Evolutionary conservation across 2,888 invertebrate species (phyloP).

Genomic region (Scrobipalpa costella): DNA sequence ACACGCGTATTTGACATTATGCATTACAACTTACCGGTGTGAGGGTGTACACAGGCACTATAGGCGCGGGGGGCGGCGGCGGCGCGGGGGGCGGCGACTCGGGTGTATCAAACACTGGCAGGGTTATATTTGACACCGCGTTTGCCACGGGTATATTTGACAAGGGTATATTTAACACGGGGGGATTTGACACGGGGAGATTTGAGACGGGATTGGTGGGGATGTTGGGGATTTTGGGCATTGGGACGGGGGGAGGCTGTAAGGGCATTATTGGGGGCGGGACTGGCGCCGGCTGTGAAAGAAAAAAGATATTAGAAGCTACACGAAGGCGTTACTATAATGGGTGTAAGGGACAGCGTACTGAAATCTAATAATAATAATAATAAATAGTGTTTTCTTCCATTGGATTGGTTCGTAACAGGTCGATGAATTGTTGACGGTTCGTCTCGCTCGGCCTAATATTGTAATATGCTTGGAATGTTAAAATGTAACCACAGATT

Average conservation of each 20-base stretch:
- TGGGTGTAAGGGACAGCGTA: too few species aligned
- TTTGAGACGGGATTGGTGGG: neutral
- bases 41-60: constrained; percentile 28
- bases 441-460: too few species aligned
- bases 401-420: too few species aligned
- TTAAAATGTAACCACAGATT: too few species aligned
- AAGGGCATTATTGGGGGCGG: constrained; percentile 25
- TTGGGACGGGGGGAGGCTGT: constrained; percentile 5
- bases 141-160: constrained; percentile 37
- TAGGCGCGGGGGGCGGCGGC: constrained; percentile 37
- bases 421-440: too few species aligned
- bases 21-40: constrained; percentile 24
- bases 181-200: constrained; percentile 16
- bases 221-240: constrained; percentile 4
- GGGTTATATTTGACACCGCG: constrained; percentile 34
- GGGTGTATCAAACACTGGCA: constrained; percentile 62
- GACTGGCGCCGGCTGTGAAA: constrained; percentile 20
- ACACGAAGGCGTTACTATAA: too few species aligned
- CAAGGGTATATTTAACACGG: constrained; percentile 14
- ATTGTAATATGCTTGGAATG: too few species aligned
- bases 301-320: neutral
- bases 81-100: constrained; percentile 70
- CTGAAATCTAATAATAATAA: too few species aligned
- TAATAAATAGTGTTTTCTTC: too few species aligned
- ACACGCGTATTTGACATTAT: neutral